Base-by-base conservation (phyloP, 1,140 invertebrate species). In the Camponotus floridanus region DNA sequence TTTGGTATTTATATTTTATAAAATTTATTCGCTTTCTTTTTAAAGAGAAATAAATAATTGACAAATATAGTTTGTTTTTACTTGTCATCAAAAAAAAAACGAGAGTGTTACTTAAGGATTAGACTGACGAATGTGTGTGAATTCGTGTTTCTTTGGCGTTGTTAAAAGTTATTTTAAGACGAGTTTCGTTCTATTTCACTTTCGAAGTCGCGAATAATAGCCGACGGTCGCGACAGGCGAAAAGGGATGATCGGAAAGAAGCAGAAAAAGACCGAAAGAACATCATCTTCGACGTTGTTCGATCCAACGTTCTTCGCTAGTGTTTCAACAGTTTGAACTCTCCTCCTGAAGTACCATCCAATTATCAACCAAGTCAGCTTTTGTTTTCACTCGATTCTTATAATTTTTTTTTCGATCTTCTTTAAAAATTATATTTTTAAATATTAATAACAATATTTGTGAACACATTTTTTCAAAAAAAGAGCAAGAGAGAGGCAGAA, bases 71-170 rank as follows among this genome's bases (percentile, higher is more conserved):
- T 36, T 8, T 13, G 51, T 64, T 68, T 64, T 68, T n/a, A 9
- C 18, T 9, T 45, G 26, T 26, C n/a, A 26, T 9, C 42, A 45
- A 1, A 45, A 45, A 45, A 45, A 45, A 45, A 45, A 45, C 9
- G 11, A 45, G 8, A 11, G 11, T 70, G 45, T 80, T 80, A 70
- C 55, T 80, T 68, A 80, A 80, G 21, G 76, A 80, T 80, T 80
- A 80, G 67, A 42, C 8, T 15, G 15, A 33, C n/a, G 61, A 83
- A 76, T 87, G 84, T 79, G 78, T 80, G 87, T 76, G 90, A 89
- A 91, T 91, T 93, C 91, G 92, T 91, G 91, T 86, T 86, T 91
- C 85, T 62, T 76, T 86, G 64, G 83, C 91, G 88, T 92, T 92
- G 92, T 92, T 92, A 89, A 89, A 90, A 92, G 76, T 91, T 91